A percentile compares a stretch with the other conserved stretches of the same genome.
phyloP scores from a whole-genome alignment of 2,888 invertebrate genomes.

The Amphipyra berbera region DNA sequence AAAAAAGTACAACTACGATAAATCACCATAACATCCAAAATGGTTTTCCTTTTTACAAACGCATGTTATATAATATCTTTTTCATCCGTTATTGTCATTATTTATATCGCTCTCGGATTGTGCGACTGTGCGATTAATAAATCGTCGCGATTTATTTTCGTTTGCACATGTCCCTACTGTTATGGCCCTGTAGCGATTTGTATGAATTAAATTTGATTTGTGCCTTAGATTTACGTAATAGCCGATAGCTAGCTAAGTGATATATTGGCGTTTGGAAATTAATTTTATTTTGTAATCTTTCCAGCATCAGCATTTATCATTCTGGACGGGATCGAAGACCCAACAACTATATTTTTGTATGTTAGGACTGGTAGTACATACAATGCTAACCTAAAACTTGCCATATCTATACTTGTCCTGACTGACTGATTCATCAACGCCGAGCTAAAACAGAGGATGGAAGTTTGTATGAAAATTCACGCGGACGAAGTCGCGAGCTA shows the following conservation, averaged over 20 bases:
- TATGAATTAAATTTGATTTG: conserved; percentile 59
- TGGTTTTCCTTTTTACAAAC: conserved; percentile 60
- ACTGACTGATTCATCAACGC: no score
- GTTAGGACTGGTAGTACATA: no score
- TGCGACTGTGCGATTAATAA: conserved; percentile 60
- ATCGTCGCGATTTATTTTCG: conserved; percentile 74
- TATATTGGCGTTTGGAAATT: background rate
- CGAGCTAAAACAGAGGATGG: no score
- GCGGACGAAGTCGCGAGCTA: no score
- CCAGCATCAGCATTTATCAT: background rate
- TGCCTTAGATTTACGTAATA: conserved; percentile 38
- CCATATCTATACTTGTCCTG: no score
- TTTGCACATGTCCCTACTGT: conserved; percentile 67
- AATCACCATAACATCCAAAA: conserved; percentile 49
- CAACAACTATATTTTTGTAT: no score
- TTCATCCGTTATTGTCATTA: conserved; percentile 76
- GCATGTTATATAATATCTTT: conserved; percentile 64
- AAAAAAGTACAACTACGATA: conserved; percentile 9
- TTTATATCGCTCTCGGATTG: conserved; percentile 70
- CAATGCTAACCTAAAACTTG: no score
- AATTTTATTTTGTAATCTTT: background rate
- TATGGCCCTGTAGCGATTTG: conserved; percentile 56
- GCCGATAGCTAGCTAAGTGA: conserved; percentile 26
- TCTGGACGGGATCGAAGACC: no score
- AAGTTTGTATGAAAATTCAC: no score